Conservation (phyloP, 2,888 invertebrate genomes). For the Cordilura impudica region DNA sequence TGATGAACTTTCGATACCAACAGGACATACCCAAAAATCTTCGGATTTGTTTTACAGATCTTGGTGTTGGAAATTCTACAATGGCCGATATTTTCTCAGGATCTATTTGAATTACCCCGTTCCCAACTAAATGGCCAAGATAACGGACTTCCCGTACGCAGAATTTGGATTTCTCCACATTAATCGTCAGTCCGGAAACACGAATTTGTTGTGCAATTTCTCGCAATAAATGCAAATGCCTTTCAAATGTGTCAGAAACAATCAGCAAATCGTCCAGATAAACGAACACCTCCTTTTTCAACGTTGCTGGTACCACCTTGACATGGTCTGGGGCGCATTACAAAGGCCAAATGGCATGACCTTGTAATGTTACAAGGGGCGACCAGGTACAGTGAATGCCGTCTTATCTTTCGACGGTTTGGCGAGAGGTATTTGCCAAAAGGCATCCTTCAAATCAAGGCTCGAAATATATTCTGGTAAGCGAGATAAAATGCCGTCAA, state of each 20-base stretch:
- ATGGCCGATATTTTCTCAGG: no score
- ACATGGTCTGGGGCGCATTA: no score
- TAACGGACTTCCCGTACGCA: constrained; percentile 30
- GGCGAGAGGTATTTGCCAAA: constrained; percentile 38
- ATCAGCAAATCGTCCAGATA: constrained; percentile 3
- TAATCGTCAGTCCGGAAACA: neutral
- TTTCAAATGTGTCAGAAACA: no score
- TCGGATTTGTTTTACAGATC: constrained; percentile 26
- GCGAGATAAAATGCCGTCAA: no score
- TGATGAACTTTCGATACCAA: constrained; percentile 39
- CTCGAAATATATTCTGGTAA: no score
- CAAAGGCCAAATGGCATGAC: no score
- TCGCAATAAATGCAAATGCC: neutral
- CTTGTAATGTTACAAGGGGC: no score
- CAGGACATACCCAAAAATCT: no score
- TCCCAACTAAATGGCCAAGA: no score
- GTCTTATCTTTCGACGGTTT: constrained; percentile 13
- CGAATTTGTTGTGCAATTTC: no score
- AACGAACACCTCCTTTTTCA: constrained; percentile 5
- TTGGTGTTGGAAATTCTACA: neutral
- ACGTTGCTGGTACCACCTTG: neutral
- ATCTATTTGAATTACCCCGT: constrained; percentile 22
- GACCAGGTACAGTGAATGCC: constrained; percentile 41
- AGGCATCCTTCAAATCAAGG: no score
- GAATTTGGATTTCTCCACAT: constrained; percentile 9